Evolutionary conservation across 1,140 invertebrate species (phyloP), one percentile per base, ranked within the genome.

Genomic region (Papilio xuthus): DNA sequence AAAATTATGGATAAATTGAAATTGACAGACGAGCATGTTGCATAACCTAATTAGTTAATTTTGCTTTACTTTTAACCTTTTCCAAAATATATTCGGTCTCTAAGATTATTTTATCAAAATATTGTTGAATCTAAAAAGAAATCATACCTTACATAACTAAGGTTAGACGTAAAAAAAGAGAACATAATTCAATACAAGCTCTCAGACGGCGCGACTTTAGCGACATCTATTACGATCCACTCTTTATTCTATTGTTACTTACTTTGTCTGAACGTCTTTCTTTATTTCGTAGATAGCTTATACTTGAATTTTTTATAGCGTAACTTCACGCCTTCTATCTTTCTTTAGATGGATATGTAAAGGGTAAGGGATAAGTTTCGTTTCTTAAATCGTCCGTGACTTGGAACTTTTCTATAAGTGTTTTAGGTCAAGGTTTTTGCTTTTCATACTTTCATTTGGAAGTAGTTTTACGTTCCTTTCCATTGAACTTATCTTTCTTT

Each of bases 251-350:
- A 73, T 73, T 73, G 71, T 73, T 73, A 73, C 41, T 47, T 44
- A 44, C 71, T 73, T 73, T 47, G 70, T 72, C 70, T 72, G 71
- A 44, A 23, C 37, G 20, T 47, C 28, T 47, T 26, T 26, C 23
- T 73, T 47, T 28, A 28, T 63, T 47, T 73, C 37, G 41, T 18
- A 42, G 41, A 73, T 73, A 73, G 50, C 71, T 73, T 73, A 73
- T 47, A 9, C 37, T 73, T 50, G 41, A 71, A 71, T 47, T 73
- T n/a, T n/a, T 47, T 73, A 73, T 47, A n/a, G 41, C 41, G 10
- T 73, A 73, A 73, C 41, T 73, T 73, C 71, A 73, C 71, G 71
- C 71, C 42, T 73, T 26, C 41, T 4, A 72, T 72, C 42, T n/a
- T 73, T 7, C 41, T 26, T 42, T 23, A 44, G 71, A 73, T 47